Conservation (phyloP, 2,888 invertebrate genomes). For the Monoplex corrugatus region DNA sequence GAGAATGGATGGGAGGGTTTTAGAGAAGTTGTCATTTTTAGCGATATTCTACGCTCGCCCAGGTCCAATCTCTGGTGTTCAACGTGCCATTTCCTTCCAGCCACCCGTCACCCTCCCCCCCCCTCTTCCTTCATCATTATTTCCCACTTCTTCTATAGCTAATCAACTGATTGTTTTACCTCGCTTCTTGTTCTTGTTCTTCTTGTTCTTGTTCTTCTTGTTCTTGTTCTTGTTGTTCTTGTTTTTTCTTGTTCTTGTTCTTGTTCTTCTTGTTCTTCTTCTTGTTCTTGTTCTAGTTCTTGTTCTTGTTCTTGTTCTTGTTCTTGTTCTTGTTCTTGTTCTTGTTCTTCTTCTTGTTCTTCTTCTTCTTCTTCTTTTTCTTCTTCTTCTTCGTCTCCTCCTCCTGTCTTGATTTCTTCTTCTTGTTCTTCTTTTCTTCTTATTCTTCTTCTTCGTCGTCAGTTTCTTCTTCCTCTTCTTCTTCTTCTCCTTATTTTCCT, state of each 20-base stretch:
- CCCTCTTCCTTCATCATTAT: no score
- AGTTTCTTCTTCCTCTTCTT: not conserved
- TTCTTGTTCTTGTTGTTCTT: not conserved
- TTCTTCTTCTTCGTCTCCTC: not conserved
- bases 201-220: not conserved
- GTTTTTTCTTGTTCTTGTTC: not conserved
- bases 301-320: not conserved
- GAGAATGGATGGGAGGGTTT: no score
- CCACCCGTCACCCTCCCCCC: not conserved
- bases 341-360: not conserved
- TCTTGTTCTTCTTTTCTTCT: not conserved
- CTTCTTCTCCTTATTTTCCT: not conserved
- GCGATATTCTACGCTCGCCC: not conserved
- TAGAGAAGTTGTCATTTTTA: not conserved
- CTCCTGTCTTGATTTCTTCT: not conserved
- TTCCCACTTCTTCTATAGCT: no score
- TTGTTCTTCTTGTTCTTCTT: not conserved
- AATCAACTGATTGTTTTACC: no score
- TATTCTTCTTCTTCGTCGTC: not conserved
- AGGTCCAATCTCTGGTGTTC: not conserved
- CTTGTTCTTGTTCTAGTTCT: not conserved
- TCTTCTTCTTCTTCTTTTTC: not conserved
- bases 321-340: not conserved
- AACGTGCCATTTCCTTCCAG: not conserved
- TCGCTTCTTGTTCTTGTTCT: not conserved